Conservation (phyloP, 2,888 invertebrate genomes). For the Eristalis intricaria region DNA sequence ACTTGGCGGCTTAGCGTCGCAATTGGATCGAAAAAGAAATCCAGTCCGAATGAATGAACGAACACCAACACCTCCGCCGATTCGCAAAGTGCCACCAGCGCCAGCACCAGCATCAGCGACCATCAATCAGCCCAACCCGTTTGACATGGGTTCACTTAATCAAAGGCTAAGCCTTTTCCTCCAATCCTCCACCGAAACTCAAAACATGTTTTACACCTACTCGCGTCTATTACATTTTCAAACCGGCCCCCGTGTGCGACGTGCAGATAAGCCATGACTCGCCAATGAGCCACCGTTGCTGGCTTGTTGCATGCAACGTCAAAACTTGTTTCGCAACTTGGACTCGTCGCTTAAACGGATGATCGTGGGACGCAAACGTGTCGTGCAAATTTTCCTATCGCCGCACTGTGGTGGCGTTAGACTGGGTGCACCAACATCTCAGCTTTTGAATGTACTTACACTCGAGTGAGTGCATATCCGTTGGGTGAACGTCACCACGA, state of each 20-base stretch:
- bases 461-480: neutral
- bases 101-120: neutral
- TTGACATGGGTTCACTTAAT: slow-evolving; percentile 45
- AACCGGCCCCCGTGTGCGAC: slow-evolving; percentile 34
- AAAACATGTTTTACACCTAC: slow-evolving; percentile 50
- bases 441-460: neutral
- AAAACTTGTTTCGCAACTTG: slow-evolving; percentile 61
- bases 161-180: slow-evolving; percentile 14
- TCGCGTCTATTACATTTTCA: slow-evolving; percentile 7
- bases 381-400: slow-evolving; percentile 51
- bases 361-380: slow-evolving; percentile 60
- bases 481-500: slow-evolving; percentile 5
- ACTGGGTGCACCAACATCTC: neutral
- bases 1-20: neutral
- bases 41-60: neutral
- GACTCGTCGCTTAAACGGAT: slow-evolving; percentile 16
- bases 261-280: slow-evolving; percentile 10
- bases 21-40: neutral
- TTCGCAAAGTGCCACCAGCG: neutral
- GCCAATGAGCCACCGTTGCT: neutral
- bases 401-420: slow-evolving; percentile 26
- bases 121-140: slow-evolving; percentile 51
- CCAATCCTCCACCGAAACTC: slow-evolving; percentile 1
- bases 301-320: slow-evolving; percentile 45
- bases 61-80: neutral